phyloP scores from a whole-genome alignment of 1,140 invertebrate genomes.

The Gyrodactylus salaris region DNA sequence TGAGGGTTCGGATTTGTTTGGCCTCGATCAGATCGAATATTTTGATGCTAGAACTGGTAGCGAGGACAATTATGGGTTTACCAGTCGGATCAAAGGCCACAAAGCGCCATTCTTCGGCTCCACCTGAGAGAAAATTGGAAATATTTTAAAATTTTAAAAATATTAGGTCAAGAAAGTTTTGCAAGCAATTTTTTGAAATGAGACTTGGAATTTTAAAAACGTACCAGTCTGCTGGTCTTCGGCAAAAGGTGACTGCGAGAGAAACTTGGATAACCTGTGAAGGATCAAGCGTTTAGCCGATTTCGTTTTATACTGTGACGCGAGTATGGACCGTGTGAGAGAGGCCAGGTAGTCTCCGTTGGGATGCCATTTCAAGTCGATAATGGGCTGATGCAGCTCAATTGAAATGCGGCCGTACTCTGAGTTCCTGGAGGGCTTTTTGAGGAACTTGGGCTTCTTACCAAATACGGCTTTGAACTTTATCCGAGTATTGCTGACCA shows the following conservation, averaged over 20 bases:
- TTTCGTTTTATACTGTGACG: not conserved
- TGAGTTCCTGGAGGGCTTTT: not conserved
- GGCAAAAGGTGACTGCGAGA: not conserved
- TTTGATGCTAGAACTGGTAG: not conserved
- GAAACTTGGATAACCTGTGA: not conserved
- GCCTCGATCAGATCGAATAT: not conserved
- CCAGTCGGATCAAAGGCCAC: not conserved
- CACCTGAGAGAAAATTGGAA: too few species aligned
- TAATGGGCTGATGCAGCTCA: not conserved
- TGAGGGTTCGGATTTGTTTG: not conserved
- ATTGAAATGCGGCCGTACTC: not conserved
- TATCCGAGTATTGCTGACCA: not conserved
- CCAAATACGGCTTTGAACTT: not conserved
- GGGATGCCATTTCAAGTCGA: slow-evolving; percentile 2
- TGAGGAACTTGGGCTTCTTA: not conserved
- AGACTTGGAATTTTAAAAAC: too few species aligned
- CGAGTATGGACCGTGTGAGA: not conserved
- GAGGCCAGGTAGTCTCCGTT: not conserved
- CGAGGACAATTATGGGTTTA: not conserved
- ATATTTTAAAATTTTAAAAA: too few species aligned
- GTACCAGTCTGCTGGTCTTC: not conserved
- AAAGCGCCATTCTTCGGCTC: not conserved
- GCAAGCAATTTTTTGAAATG: too few species aligned
- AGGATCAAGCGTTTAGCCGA: not conserved
- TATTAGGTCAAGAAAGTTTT: too few species aligned